These are phyloP conservation scores for Aproaerema taeniolella DNA, from an alignment of 2,888 invertebrate species.

Conservation along the genomic window DNA sequence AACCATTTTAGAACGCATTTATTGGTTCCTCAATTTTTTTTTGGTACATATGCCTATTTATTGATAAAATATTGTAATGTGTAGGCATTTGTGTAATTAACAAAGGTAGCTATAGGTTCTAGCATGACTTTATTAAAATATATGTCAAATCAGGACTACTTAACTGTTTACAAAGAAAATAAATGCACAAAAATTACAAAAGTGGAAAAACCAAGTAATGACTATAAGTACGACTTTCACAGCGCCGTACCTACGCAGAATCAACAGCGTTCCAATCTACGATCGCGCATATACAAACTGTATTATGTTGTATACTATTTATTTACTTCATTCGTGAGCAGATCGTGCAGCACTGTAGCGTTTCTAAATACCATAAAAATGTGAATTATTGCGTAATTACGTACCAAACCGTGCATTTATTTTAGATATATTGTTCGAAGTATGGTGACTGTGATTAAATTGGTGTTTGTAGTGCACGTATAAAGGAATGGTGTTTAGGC, in stretches of 20 bases:
- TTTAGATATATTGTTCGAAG: conserved; percentile 1
- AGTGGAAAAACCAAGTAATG: too few relatives aligned
- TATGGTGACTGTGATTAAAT: conserved; percentile 9
- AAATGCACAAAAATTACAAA: too few relatives aligned
- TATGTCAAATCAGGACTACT: too few relatives aligned
- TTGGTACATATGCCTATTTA: too few relatives aligned
- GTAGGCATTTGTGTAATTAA: too few relatives aligned
- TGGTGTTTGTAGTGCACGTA: conserved; percentile 12
- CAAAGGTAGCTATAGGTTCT: too few relatives aligned
- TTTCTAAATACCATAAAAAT: not conserved
- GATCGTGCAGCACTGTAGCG: conserved; percentile 5
- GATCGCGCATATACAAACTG: conserved; percentile 28
- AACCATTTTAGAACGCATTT: too few relatives aligned
- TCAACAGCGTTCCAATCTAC: conserved; percentile 60
- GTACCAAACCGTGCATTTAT: not conserved
- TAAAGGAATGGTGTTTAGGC: conserved; percentile 48
- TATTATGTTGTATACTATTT: conserved; percentile 29
- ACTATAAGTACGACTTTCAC: conserved; percentile 42
- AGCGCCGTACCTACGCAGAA: conserved; percentile 42
- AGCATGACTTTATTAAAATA: too few relatives aligned
- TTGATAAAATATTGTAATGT: too few relatives aligned
- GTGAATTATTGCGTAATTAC: conserved; percentile 3
- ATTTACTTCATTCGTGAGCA: conserved; percentile 28
- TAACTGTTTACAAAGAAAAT: too few relatives aligned
- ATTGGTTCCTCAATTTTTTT: too few relatives aligned